Conservation (phyloP, 2,797 vertebrate species). For the Mormyrops boulengeri region DNA sequence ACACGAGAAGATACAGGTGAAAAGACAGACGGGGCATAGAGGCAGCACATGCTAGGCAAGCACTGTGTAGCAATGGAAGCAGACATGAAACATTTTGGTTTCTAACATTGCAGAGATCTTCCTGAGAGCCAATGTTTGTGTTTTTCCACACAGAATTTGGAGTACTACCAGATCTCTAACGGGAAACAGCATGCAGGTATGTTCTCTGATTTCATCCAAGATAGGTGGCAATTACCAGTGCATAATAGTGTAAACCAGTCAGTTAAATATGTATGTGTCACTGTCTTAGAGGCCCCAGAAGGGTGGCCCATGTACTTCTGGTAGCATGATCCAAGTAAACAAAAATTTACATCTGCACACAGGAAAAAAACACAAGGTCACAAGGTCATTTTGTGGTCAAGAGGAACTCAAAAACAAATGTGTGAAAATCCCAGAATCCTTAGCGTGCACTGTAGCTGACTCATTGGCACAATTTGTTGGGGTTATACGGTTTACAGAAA, state of each 20-base stretch:
- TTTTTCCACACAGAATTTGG: slow-evolving; percentile 51
- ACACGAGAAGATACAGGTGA: neutral
- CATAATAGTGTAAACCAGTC: neutral
- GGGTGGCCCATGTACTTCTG: neutral
- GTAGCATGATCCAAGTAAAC: neutral
- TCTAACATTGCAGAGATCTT: neutral
- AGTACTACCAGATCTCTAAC: slow-evolving; percentile 55
- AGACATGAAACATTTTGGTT: neutral
- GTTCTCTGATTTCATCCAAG: neutral
- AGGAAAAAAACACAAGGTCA: neutral
- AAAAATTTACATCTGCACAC: neutral
- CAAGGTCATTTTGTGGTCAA: neutral
- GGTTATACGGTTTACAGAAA: neutral
- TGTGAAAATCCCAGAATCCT: neutral
- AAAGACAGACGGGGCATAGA: neutral
- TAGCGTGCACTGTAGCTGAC: neutral
- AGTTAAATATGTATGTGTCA: neutral
- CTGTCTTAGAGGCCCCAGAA: neutral
- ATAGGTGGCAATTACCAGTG: neutral
- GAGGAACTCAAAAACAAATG: neutral
- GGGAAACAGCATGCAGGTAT: slow-evolving; percentile 52
- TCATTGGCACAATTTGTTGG: neutral
- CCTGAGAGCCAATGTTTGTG: neutral
- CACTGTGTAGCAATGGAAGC: neutral
- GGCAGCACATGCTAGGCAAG: neutral